A percentile compares a stretch with the other conserved stretches of the same genome.
Evolutionary conservation across 2,888 invertebrate genomes (phyloP).

Genomic region (Sarcophaga rosellei): DNA sequence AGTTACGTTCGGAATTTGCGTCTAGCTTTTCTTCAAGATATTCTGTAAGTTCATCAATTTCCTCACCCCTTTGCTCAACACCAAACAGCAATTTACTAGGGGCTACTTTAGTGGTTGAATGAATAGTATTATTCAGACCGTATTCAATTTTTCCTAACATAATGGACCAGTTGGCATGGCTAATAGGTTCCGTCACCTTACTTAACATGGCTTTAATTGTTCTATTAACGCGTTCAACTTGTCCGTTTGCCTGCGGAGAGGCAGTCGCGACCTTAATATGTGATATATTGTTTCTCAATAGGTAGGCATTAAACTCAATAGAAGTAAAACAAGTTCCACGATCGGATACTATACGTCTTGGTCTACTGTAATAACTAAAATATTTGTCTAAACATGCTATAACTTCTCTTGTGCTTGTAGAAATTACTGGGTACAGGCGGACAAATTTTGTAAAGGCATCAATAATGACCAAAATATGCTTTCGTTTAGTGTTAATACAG

Average conservation of each 20-base stretch:
- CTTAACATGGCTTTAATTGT: slow-evolving; percentile 4
- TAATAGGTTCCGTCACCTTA: not conserved
- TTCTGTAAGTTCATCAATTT: slow-evolving; percentile 22
- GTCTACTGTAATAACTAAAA: slow-evolving; percentile 6
- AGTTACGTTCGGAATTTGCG: not conserved
- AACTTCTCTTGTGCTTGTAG: slow-evolving; percentile 31
- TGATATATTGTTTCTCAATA: slow-evolving; percentile 1
- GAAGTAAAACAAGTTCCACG: slow-evolving; percentile 32
- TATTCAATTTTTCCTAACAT: slow-evolving; percentile 44
- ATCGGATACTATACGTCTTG: slow-evolving; percentile 18
- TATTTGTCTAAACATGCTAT: slow-evolving; percentile 14
- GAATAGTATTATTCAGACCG: slow-evolving; percentile 51
- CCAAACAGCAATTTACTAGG: slow-evolving; percentile 54
- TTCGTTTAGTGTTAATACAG: slow-evolving; percentile 13
- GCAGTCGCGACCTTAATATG: not conserved
- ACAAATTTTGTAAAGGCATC: slow-evolving; percentile 26
- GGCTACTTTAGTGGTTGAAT: slow-evolving; percentile 25
- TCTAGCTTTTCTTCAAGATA: slow-evolving; percentile 8
- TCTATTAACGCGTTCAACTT: slow-evolving; percentile 8
- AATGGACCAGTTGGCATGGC: not conserved
- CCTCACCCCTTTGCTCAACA: slow-evolving; percentile 26
- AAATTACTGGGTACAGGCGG: slow-evolving; percentile 20
- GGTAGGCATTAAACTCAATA: slow-evolving; percentile 7
- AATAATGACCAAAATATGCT: slow-evolving; percentile 26
- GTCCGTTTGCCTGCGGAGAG: slow-evolving; percentile 4